These are phyloP conservation scores for Opisthograptis luteolata DNA, from an alignment of 2,888 invertebrate species.

Conservation along the genomic window DNA sequence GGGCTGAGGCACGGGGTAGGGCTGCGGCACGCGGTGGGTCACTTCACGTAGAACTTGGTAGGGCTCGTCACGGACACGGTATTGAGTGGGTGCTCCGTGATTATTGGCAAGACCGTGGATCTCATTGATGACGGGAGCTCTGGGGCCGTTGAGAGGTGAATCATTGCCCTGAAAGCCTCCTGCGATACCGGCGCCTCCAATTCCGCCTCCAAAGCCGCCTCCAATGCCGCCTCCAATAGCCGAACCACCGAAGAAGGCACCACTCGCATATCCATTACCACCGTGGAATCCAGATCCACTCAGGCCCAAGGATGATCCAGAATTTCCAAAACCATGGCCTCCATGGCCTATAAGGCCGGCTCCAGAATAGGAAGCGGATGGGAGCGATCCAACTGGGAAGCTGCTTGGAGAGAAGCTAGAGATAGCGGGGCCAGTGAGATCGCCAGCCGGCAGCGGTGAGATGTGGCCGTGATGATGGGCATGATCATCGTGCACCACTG, in stretches of 20 bases:
- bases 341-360: slow-evolving; percentile 39
- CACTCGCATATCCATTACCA: background rate
- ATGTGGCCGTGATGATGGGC: slow-evolving; percentile 33
- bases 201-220: slow-evolving; percentile 18
- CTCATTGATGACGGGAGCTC: slow-evolving; percentile 69
- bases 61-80: slow-evolving; percentile 69
- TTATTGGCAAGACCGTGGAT: slow-evolving; percentile 73
- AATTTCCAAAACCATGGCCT: slow-evolving; percentile 12
- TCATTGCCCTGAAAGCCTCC: slow-evolving; percentile 43
- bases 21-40: slow-evolving; percentile 83
- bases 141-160: slow-evolving; percentile 60
- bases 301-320: slow-evolving; percentile 11
- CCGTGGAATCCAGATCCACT: slow-evolving; percentile 1
- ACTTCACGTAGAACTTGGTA: slow-evolving; percentile 73
- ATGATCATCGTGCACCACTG: slow-evolving; percentile 35
- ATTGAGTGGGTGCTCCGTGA: slow-evolving; percentile 71
- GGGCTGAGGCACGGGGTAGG: slow-evolving; percentile 79
- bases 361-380: slow-evolving; percentile 70
- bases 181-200: slow-evolving; percentile 15
- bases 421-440: slow-evolving; percentile 24
- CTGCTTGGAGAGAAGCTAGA: slow-evolving; percentile 75
- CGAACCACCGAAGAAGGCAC: slow-evolving; percentile 8
- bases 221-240: slow-evolving; percentile 5
- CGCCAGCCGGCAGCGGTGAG: slow-evolving; percentile 27
- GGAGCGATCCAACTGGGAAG: slow-evolving; percentile 71